Evolutionary conservation across 2,797 vertebrate genomes (phyloP).

Genomic region (Malacoctenus gilli): DNA sequence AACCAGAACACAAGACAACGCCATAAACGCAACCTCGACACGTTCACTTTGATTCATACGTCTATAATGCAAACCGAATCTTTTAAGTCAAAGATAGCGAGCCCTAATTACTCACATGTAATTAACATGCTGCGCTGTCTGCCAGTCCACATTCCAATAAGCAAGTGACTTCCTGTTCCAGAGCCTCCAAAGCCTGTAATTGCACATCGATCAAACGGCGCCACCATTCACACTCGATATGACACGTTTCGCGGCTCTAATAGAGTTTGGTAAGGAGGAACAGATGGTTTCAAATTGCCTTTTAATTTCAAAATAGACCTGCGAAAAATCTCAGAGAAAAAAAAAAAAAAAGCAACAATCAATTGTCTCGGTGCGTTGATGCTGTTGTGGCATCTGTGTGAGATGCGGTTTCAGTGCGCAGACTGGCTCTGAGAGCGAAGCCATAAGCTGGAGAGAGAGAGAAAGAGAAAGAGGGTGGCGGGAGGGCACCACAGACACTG

Average conservation of each 20-base stretch:
- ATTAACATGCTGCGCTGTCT: constrained; percentile 46
- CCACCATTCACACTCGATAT: constrained; percentile 52
- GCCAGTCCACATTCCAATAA: constrained; percentile 44
- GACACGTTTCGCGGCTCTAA: constrained; percentile 37
- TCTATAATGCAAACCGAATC: too few relatives aligned
- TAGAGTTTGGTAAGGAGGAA: constrained; percentile 22
- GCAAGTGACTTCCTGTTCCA: constrained; percentile 28
- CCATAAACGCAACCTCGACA: too few relatives aligned
- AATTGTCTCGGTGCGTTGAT: constrained; percentile 4
- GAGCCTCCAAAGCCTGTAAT: constrained; percentile 53
- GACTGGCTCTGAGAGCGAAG: too few relatives aligned
- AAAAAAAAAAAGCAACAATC: not conserved
- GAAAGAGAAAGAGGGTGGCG: constrained; percentile 23
- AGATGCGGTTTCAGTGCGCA: constrained; percentile 3
- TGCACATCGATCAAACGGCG: constrained; percentile 50
- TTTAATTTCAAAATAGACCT: constrained; percentile 47
- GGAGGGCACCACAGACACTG: constrained; percentile 7
- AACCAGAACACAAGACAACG: too few relatives aligned
- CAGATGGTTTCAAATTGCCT: constrained; percentile 49
- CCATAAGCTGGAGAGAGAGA: constrained; percentile 2
- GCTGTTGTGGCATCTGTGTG: not conserved
- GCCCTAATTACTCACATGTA: constrained; percentile 42
- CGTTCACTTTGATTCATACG: too few relatives aligned
- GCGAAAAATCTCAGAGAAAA: constrained; percentile 9
- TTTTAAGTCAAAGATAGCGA: constrained; percentile 14